phyloP scores from a whole-genome alignment of 2,888 invertebrate genomes.

The Tetropium fuscum region DNA sequence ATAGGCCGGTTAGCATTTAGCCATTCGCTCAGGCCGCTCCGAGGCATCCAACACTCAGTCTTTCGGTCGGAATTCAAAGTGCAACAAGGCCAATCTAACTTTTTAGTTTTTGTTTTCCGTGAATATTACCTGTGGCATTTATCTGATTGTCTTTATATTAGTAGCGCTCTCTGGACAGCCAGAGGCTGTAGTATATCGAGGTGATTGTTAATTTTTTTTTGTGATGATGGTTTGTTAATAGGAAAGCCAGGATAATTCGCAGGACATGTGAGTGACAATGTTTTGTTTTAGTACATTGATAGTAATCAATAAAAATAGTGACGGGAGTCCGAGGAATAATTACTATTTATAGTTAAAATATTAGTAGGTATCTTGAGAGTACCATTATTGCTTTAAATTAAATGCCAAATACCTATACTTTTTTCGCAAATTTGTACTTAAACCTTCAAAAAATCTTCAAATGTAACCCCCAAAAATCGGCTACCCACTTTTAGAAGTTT shows the following conservation, averaged over 20 bases:
- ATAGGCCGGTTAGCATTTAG: constrained; percentile 33
- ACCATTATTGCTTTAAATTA: too few relatives aligned
- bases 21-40: constrained; percentile 22
- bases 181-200: neutral
- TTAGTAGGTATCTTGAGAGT: too few relatives aligned
- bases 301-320: neutral
- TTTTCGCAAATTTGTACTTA: too few relatives aligned
- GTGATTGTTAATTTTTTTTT: constrained; percentile 1
- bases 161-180: constrained; percentile 3
- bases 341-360: too few relatives aligned
- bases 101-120: constrained; percentile 11
- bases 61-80: constrained; percentile 38
- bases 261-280: too few relatives aligned
- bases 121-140: constrained; percentile 3
- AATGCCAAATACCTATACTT: too few relatives aligned
- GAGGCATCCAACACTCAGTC: constrained; percentile 19
- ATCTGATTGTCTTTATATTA: neutral
- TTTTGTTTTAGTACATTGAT: too few relatives aligned
- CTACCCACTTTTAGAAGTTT: too few relatives aligned
- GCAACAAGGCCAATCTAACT: constrained; percentile 28
- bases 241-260: too few relatives aligned
- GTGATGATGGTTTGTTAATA: neutral
- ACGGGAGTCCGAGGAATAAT: too few relatives aligned
- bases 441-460: too few relatives aligned
- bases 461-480: too few relatives aligned